A percentile compares a stretch with the other conserved stretches of the same genome.
Conservation (phyloP, 2,113 vertebrate genomes). For the Halcyon malimbica region DNA sequence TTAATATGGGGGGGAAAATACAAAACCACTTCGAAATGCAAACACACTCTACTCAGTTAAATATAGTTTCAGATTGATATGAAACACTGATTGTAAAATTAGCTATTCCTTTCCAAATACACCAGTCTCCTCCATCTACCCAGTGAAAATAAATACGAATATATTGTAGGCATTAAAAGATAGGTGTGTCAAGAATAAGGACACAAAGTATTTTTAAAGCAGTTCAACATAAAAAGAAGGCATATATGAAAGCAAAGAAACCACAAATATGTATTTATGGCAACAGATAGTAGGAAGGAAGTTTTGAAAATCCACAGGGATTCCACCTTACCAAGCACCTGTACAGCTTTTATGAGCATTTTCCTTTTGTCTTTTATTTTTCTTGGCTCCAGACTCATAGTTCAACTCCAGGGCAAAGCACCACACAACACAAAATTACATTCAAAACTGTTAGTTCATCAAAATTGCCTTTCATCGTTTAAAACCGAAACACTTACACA, state of each 20-base stretch:
- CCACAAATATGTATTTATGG: neutral
- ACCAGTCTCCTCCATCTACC: neutral
- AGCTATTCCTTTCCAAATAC: neutral
- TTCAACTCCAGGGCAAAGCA: neutral
- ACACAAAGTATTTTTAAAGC: neutral
- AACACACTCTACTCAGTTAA: neutral
- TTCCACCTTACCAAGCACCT: neutral
- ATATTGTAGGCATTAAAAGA: neutral
- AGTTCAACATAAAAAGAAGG: neutral
- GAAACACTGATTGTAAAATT: neutral
- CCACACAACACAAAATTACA: neutral
- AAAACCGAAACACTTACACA: neutral
- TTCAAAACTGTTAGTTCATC: neutral
- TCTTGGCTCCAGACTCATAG: neutral
- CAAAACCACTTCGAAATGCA: neutral
- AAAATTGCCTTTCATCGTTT: neutral
- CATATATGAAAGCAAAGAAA: neutral
- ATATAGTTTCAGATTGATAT: neutral
- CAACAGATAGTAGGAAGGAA: neutral
- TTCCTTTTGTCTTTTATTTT: neutral
- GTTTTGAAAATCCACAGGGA: neutral
- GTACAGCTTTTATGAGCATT: neutral
- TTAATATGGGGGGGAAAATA: neutral
- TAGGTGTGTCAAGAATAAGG: neutral
- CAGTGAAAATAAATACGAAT: neutral